Conservation (phyloP, 2,113 vertebrate genomes). For the Melanocharis versteri region DNA sequence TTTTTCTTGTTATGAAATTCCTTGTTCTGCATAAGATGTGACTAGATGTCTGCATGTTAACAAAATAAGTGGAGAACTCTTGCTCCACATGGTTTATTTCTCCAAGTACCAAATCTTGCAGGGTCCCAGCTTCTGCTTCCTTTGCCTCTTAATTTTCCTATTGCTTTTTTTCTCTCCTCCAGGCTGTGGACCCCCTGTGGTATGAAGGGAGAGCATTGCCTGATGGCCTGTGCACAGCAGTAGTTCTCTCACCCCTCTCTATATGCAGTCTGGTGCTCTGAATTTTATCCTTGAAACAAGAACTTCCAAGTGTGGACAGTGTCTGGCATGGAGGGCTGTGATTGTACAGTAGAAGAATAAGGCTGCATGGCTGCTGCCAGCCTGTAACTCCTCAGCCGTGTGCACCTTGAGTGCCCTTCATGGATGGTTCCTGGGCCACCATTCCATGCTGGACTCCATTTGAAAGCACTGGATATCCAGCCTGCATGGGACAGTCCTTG, state of each 20-base stretch:
- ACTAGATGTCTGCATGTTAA: neutral
- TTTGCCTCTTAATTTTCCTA: neutral
- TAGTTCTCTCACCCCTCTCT: neutral
- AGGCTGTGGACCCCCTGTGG: neutral
- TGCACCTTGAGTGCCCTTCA: neutral
- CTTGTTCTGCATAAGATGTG: neutral
- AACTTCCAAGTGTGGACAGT: neutral
- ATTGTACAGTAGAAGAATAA: neutral
- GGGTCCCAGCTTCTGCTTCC: neutral
- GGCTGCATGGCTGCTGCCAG: neutral
- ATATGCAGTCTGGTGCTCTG: neutral
- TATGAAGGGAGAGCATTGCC: neutral
- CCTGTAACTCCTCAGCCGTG: neutral
- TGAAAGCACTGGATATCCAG: neutral
- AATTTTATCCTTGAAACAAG: neutral
- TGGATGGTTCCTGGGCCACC: neutral
- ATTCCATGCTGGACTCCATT: fast-evolving
- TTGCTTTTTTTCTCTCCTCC: neutral
- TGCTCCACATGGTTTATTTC: neutral
- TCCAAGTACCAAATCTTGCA: neutral
- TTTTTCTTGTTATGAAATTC: neutral
- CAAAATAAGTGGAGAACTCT: neutral
- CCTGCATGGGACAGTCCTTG: neutral
- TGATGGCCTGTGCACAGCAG: neutral
- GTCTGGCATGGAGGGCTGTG: neutral